Conservation (phyloP, 2,888 invertebrate species). For the Ophraella communa region DNA sequence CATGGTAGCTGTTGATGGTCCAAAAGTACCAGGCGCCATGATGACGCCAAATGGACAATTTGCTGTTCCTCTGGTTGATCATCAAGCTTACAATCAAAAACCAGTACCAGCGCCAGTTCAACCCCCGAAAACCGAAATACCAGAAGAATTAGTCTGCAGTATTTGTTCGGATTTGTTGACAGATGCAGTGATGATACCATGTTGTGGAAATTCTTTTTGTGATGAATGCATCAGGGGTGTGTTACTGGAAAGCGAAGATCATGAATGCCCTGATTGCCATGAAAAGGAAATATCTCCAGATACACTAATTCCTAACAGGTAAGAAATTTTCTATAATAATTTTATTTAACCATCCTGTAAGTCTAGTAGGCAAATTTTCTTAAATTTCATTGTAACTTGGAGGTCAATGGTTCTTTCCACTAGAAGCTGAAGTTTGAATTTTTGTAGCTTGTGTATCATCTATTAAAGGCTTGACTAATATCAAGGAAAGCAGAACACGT, state of each 20-base stretch:
- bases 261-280: slow-evolving; percentile 93
- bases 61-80: slow-evolving; percentile 88
- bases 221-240: slow-evolving; percentile 96
- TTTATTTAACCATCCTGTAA: too few species aligned
- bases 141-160: slow-evolving; percentile 89
- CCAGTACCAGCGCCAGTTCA: slow-evolving; percentile 60
- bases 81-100: slow-evolving; percentile 77
- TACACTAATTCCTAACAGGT: slow-evolving; percentile 84
- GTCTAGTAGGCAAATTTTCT: too few species aligned
- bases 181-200: slow-evolving; percentile 97
- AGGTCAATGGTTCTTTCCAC: too few species aligned
- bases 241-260: slow-evolving; percentile 90
- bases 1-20: slow-evolving; percentile 91
- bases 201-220: slow-evolving; percentile 98
- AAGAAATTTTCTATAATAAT: not conserved
- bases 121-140: slow-evolving; percentile 75
- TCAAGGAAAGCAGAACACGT: too few species aligned
- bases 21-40: slow-evolving; percentile 88
- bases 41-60: slow-evolving; percentile 87
- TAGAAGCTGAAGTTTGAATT: too few species aligned
- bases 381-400: too few species aligned
- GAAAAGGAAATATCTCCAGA: slow-evolving; percentile 93
- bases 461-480: too few species aligned
- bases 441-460: too few species aligned
- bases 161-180: slow-evolving; percentile 91